A percentile compares a stretch with the other conserved stretches of the same genome.
These are phyloP conservation scores for Kryptolebias ocellatus DNA, from an alignment of 2,797 vertebrate species.

Conservation along the genomic window DNA sequence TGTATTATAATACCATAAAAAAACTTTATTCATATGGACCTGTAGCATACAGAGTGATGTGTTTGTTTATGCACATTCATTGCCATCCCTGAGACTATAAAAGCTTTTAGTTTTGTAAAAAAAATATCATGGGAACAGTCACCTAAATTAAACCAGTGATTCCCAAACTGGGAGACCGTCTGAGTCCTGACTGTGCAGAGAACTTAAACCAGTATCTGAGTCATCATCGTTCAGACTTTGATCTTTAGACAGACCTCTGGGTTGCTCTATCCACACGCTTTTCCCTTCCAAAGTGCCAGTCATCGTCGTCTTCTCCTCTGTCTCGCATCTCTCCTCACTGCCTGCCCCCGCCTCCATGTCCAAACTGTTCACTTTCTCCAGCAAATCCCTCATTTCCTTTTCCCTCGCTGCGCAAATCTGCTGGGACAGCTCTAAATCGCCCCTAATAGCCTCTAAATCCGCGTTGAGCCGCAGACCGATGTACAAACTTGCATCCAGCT, in stretches of 20 bases:
- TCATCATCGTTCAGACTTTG: conserved; percentile 89
- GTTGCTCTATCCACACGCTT: conserved; percentile 84
- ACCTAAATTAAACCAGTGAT: conserved; percentile 57
- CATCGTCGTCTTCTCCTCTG: conserved; percentile 42
- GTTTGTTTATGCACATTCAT: conserved; percentile 11
- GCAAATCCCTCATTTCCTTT: conserved; percentile 85
- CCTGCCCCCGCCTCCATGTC: conserved; percentile 63
- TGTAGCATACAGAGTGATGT: neutral
- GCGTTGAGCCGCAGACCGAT: conserved; percentile 91
- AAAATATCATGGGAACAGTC: no score
- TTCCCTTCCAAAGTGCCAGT: conserved; percentile 59
- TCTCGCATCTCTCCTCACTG: conserved; percentile 28
- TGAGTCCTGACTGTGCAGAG: conserved; percentile 98
- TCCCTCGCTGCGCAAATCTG: conserved; percentile 84
- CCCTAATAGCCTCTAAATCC: conserved; percentile 87
- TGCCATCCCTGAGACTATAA: conserved; percentile 34
- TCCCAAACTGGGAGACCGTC: conserved; percentile 82
- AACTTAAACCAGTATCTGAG: conserved; percentile 95
- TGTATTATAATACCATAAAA: no score
- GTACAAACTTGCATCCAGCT: conserved; percentile 92
- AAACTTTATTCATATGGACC: no score
- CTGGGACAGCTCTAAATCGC: conserved; percentile 86
- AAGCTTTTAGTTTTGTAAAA: neutral
- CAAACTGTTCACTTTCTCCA: conserved; percentile 83
- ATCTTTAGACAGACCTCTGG: conserved; percentile 82